Conservation (phyloP, 2,888 invertebrate species). For the Rosalia funebris region DNA sequence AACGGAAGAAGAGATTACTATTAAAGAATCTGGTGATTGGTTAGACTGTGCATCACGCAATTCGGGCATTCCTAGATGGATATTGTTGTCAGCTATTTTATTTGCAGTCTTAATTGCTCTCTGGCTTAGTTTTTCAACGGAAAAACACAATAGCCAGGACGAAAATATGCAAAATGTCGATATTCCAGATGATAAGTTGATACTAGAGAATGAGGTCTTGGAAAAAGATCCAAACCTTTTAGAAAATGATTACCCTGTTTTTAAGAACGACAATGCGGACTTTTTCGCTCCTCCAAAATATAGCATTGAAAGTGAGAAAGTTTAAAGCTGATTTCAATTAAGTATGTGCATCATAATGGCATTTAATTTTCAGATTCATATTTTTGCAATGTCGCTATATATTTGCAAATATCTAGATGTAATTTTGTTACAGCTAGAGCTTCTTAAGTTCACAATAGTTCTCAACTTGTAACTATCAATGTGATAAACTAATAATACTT, state of each 20-base stretch:
- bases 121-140: constrained; percentile 64
- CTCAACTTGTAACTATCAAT: no score
- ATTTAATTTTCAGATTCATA: not conserved
- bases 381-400: constrained; percentile 7
- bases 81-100: constrained; percentile 62
- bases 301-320: constrained; percentile 48
- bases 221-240: constrained; percentile 36
- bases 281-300: constrained; percentile 48
- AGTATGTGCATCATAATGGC: not conserved
- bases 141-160: constrained; percentile 45
- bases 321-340: constrained; percentile 32
- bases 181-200: constrained; percentile 43
- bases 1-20: constrained; percentile 31
- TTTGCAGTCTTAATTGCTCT: constrained; percentile 64
- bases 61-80: constrained; percentile 65
- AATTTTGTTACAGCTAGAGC: no score
- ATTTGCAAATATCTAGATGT: not conserved
- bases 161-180: constrained; percentile 35
- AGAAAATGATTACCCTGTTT: constrained; percentile 24
- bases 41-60: constrained; percentile 63
- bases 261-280: constrained; percentile 17
- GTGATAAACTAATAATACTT: no score
- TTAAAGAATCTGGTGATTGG: constrained; percentile 53
- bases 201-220: constrained; percentile 36
- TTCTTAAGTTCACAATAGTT: no score